Evolutionary conservation across 2,888 invertebrate genomes (phyloP).

Genomic region (Pristionchus japonicus): DNA sequence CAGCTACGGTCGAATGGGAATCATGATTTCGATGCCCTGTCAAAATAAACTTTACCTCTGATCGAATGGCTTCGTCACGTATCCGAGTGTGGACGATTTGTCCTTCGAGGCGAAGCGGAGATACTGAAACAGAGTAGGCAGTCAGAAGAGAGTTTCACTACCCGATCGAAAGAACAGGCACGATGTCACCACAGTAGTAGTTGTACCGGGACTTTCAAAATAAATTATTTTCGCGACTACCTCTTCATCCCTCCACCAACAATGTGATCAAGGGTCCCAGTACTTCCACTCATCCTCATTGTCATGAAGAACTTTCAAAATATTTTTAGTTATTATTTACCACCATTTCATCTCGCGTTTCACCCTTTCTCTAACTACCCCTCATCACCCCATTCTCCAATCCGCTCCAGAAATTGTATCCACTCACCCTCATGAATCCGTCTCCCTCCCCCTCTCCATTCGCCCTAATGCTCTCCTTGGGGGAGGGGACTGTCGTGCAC

Average conservation of each 20-base stretch:
- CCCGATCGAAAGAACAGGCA: neutral
- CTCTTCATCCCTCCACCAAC: no score
- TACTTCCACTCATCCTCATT: no score
- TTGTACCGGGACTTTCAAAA: no score
- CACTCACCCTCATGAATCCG: neutral
- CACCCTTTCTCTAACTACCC: neutral
- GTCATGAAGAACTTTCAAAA: neutral
- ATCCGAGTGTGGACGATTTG: conserved; percentile 83
- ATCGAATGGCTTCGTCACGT: conserved; percentile 95
- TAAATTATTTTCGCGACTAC: no score
- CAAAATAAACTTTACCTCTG: conserved; percentile 87
- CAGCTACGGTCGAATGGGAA: no score
- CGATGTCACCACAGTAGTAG: no score
- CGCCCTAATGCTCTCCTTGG: conserved; percentile 82
- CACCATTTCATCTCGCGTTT: neutral
- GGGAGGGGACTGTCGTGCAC: conserved; percentile 96
- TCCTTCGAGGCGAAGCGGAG: conserved; percentile 85
- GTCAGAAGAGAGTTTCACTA: neutral
- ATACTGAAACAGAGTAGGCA: conserved; percentile 77
- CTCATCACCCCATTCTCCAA: neutral
- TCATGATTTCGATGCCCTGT: no score
- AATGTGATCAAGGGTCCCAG: no score
- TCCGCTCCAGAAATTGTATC: no score
- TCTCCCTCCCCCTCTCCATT: neutral
- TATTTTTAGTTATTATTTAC: no score